Evolutionary conservation across 2,888 invertebrate genomes (phyloP).

Genomic region (Nephrocerus scutellatus): DNA sequence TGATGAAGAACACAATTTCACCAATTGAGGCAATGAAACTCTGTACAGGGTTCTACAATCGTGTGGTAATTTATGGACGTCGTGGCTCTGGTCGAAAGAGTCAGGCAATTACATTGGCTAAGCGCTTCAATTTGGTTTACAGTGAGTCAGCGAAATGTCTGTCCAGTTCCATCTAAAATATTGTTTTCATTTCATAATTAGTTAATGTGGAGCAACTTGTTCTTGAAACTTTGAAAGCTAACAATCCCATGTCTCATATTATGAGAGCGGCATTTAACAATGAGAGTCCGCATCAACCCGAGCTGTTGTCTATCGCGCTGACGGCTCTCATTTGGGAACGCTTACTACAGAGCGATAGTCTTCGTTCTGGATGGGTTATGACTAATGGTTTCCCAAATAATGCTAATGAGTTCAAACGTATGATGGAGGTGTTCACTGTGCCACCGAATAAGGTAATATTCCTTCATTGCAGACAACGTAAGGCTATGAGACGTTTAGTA

Average conservation of each 20-base stretch:
- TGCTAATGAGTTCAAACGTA: constrained; percentile 50
- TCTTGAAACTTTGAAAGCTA: constrained; percentile 30
- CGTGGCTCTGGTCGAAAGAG: constrained; percentile 53
- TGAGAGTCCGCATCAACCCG: too few species aligned
- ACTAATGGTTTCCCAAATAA: constrained; percentile 52
- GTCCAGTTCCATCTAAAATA: constrained; percentile 27
- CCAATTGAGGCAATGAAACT: too few species aligned
- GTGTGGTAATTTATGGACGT: constrained; percentile 53
- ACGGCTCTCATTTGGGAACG: constrained; percentile 33
- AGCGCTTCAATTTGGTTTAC: constrained; percentile 50
- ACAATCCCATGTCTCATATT: constrained; percentile 21
- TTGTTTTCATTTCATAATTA: constrained; percentile 9
- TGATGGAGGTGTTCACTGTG: constrained; percentile 49
- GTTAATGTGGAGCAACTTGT: constrained; percentile 36
- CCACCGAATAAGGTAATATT: constrained; percentile 51
- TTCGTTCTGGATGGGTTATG: constrained; percentile 55
- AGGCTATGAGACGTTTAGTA: constrained; percentile 31
- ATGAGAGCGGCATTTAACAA: constrained; percentile 29
- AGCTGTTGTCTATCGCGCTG: constrained; percentile 28
- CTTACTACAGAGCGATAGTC: constrained; percentile 47
- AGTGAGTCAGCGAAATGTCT: constrained; percentile 41
- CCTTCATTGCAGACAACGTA: constrained; percentile 32
- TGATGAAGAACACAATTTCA: too few species aligned
- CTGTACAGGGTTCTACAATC: constrained; percentile 38
- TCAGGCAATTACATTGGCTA: constrained; percentile 49